Evolutionary conservation across 2,888 invertebrate genomes (phyloP).

Genomic region (Gortyna flavago): DNA sequence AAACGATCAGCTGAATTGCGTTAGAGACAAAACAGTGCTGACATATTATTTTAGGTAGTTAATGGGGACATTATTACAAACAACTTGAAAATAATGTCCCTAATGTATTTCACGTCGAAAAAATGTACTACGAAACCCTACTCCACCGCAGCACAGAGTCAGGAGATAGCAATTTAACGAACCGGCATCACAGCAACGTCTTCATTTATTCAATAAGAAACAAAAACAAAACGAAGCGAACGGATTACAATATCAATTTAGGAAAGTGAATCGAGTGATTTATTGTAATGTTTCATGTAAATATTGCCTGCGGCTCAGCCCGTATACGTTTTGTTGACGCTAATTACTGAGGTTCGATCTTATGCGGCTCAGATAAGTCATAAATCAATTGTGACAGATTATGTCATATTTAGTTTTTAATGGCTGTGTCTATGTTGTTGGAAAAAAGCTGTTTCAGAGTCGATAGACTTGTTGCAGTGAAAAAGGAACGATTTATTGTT

Average conservation of each 20-base stretch:
- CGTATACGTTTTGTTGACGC: slow-evolving; percentile 71
- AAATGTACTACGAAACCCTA: slow-evolving; percentile 34
- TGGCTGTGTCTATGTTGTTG: slow-evolving; percentile 42
- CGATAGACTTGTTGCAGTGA: slow-evolving; percentile 45
- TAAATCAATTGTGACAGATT: slow-evolving; percentile 65
- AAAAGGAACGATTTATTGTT: slow-evolving; percentile 47
- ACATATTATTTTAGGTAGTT: not conserved
- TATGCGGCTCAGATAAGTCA: slow-evolving; percentile 50
- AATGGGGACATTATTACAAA: not conserved
- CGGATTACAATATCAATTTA: slow-evolving; percentile 90
- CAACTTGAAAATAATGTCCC: not conserved
- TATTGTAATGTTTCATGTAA: slow-evolving; percentile 86
- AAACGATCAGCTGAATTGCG: not conserved
- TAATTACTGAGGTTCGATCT: slow-evolving; percentile 72
- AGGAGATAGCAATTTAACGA: slow-evolving; percentile 89
- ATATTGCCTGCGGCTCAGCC: slow-evolving; percentile 75
- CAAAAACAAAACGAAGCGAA: slow-evolving; percentile 82
- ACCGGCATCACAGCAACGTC: slow-evolving; percentile 86
- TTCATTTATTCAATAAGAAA: slow-evolving; percentile 88
- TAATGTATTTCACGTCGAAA: slow-evolving; percentile 27
- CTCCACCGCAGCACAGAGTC: slow-evolving; percentile 72
- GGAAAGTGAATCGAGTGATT: slow-evolving; percentile 89
- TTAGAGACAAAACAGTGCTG: not conserved
- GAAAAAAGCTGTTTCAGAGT: slow-evolving; percentile 45
- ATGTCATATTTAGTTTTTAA: slow-evolving; percentile 66